Percentiles rank a stretch among this genome's conserved stretches.
Conservation (phyloP, 2,888 invertebrate species). For the Philopedon plagiatum region DNA sequence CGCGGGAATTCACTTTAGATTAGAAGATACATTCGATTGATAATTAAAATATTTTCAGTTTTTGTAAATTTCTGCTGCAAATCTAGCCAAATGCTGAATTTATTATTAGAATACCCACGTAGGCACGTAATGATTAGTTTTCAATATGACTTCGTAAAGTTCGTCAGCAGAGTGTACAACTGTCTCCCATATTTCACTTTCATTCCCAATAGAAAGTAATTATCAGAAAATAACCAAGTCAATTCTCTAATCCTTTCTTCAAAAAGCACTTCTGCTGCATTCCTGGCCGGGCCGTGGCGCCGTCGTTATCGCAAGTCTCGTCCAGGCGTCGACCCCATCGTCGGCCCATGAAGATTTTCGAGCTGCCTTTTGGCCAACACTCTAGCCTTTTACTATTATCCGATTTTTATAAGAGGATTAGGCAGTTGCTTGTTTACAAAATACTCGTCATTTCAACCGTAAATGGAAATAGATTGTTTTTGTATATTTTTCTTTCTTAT, state of each 20-base stretch:
- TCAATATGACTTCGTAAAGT: too few relatives aligned
- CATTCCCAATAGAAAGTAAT: not conserved
- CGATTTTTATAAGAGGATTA: conserved; percentile 41
- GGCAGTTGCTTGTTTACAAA: conserved; percentile 33
- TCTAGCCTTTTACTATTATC: conserved; percentile 23
- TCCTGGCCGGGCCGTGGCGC: conserved; percentile 37
- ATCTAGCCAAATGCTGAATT: too few relatives aligned
- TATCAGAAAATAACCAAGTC: not conserved
- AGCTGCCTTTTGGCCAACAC: conserved; percentile 14
- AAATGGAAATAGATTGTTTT: conserved; percentile 10
- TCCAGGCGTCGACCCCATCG: conserved; percentile 39
- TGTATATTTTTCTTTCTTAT: too few relatives aligned
- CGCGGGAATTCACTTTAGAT: too few relatives aligned
- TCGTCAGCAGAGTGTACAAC: too few relatives aligned
- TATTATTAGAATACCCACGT: too few relatives aligned
- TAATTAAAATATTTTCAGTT: too few relatives aligned
- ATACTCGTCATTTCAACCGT: conserved; percentile 19
- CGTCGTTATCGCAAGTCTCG: conserved; percentile 40
- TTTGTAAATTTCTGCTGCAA: too few relatives aligned
- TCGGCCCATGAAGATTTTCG: conserved; percentile 27
- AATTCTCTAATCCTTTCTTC: conserved; percentile 14
- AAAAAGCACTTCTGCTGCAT: conserved; percentile 28
- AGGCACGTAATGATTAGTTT: too few relatives aligned
- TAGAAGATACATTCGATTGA: too few relatives aligned
- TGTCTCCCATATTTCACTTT: not conserved